Evolutionary conservation across 2,888 invertebrate species (phyloP), one percentile per base, ranked within the genome.

Genomic region (Diabrotica balteata): DNA sequence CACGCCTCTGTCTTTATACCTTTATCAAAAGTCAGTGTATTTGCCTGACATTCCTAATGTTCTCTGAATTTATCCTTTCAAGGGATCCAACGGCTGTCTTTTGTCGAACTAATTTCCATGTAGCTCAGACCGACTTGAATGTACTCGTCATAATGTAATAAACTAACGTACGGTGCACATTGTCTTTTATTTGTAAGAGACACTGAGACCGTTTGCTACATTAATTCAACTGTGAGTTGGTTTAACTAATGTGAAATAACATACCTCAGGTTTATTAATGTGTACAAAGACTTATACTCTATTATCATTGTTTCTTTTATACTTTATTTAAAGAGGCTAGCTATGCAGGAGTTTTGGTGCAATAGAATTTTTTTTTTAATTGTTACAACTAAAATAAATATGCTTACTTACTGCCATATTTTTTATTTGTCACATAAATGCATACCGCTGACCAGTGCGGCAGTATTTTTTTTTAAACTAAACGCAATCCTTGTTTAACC

Each of bases 61-160:
- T 52, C 53, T 42, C 43, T 43, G 10, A 54, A 54, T 54, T 42
- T 43, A 32, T 54, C 7, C 53, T 43, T 42, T 54, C 7, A 43
- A 42, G 53, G 11, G 10, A 32, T 22, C 53, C 32, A n/a, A 42
- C 22, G 32, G 53, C 5, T 51, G 53, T 22, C 53, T 53, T 53
- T 53, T 53, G 42, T 53, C 10, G 9, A 54, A 53, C 53, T 53
- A 53, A 53, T 53, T 53, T 53, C 42, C 32, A 42, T 32, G 10
- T n/a, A 53, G 8, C 22, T 7, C 4, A 42, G 43, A 43, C 22
- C 51, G 8, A 51, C 51, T 11, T 51, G n/a, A 9, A 9, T 10
- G 43, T 7, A 54, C n/a, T 42, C 53, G 43, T 53, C n/a, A 2
- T 53, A 53, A 53, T 42, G n/a, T 53, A 43, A 54, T 7, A 54